phyloP scores from a whole-genome alignment of 2,113 vertebrate species.

The Acrocephalus kingi region DNA sequence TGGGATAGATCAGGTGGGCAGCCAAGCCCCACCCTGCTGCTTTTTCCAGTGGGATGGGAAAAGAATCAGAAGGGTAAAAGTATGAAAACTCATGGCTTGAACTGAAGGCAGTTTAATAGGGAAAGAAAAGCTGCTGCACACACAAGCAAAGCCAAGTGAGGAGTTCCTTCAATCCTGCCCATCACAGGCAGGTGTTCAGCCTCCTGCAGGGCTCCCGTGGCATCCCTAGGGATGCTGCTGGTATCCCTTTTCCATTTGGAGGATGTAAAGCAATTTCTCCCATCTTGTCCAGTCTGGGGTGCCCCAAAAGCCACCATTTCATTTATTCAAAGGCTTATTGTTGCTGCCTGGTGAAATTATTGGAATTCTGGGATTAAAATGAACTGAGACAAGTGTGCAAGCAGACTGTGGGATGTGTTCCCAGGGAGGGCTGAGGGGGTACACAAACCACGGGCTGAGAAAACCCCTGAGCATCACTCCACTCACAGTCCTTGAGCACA shows the following conservation, averaged over 20 bases:
- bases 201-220: neutral
- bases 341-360: neutral
- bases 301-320: neutral
- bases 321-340: neutral
- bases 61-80: neutral
- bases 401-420: neutral
- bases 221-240: neutral
- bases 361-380: neutral
- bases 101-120: neutral
- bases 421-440: neutral
- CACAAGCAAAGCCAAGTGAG: neutral
- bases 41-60: neutral
- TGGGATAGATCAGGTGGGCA: neutral
- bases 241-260: neutral
- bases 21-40: neutral
- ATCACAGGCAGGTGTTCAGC: neutral
- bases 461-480: neutral
- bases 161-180: neutral
- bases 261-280: neutral
- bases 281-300: neutral
- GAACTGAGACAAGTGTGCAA: neutral
- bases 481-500: neutral
- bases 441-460: neutral
- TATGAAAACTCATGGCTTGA: neutral
- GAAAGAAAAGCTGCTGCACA: neutral